These are phyloP conservation scores for Trogon melanurus DNA, from an alignment of 2,113 vertebrate genomes.

Conservation along the genomic window DNA sequence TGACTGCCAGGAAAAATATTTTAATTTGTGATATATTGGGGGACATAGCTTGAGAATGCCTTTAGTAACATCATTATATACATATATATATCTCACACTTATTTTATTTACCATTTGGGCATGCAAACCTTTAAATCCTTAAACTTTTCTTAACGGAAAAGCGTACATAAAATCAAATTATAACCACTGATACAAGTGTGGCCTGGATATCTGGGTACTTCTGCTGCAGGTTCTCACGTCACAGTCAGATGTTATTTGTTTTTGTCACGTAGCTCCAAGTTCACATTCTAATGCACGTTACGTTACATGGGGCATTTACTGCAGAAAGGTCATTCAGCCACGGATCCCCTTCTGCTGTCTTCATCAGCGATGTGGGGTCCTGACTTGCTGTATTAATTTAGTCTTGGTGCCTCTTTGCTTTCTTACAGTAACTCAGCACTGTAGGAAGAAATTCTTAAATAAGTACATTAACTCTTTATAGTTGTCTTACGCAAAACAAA, in stretches of 20 bases:
- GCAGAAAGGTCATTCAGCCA: background rate
- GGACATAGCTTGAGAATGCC: background rate
- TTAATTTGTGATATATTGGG: background rate
- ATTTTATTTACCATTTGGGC: background rate
- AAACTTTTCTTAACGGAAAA: background rate
- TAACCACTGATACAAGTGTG: background rate
- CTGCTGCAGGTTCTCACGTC: background rate
- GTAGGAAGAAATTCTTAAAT: background rate
- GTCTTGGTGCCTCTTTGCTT: background rate
- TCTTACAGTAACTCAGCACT: background rate
- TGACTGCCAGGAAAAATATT: background rate
- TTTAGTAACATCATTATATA: background rate
- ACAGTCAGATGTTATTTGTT: background rate
- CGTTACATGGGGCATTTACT: background rate
- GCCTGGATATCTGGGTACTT: background rate
- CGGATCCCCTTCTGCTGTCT: background rate
- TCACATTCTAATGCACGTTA: background rate
- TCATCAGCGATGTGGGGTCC: background rate
- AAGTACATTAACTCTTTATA: background rate
- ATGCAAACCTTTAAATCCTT: background rate
- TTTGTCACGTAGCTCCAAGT: background rate
- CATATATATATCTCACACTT: background rate
- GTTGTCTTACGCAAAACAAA: background rate
- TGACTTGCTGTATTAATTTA: background rate
- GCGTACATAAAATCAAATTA: background rate